Percentiles rank a stretch among this genome's conserved stretches.
Conservation (phyloP, 2,113 vertebrate genomes). For the Lucifuga dentata region DNA sequence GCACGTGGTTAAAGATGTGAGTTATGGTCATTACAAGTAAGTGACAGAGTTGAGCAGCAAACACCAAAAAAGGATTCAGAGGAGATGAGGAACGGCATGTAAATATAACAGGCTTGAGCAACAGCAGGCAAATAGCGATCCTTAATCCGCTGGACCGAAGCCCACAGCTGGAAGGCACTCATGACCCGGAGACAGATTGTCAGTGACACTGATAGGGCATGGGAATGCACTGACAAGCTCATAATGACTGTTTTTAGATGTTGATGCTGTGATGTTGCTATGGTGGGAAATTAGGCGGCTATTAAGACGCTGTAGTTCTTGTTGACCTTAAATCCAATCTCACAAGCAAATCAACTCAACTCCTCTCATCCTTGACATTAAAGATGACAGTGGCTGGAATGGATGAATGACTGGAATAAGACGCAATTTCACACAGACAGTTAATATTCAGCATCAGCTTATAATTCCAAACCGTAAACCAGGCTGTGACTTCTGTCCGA, state of each 20-base stretch:
- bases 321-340: slow-evolving; percentile 32
- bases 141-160: slow-evolving; percentile 36
- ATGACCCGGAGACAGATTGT: slow-evolving; percentile 24
- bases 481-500: neutral
- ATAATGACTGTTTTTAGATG: slow-evolving; percentile 52
- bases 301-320: slow-evolving; percentile 10
- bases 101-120: slow-evolving; percentile 56
- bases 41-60: slow-evolving; percentile 33
- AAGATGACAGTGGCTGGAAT: slow-evolving; percentile 27
- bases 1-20: slow-evolving; percentile 23
- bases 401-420: neutral
- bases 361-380: slow-evolving; percentile 26
- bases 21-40: slow-evolving; percentile 24
- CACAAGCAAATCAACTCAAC: slow-evolving; percentile 1
- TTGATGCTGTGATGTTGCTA: slow-evolving; percentile 24
- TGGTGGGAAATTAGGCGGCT: slow-evolving; percentile 18
- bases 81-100: slow-evolving; percentile 43
- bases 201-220: slow-evolving; percentile 53
- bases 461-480: slow-evolving; percentile 33
- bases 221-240: slow-evolving; percentile 56
- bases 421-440: neutral
- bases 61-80: slow-evolving; percentile 48
- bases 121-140: slow-evolving; percentile 37
- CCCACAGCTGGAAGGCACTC: slow-evolving; percentile 30
- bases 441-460: neutral